Percentiles rank a stretch among this genome's conserved stretches.
Evolutionary conservation across 2,888 invertebrate species (phyloP).

Genomic region (Catocala fraxini): DNA sequence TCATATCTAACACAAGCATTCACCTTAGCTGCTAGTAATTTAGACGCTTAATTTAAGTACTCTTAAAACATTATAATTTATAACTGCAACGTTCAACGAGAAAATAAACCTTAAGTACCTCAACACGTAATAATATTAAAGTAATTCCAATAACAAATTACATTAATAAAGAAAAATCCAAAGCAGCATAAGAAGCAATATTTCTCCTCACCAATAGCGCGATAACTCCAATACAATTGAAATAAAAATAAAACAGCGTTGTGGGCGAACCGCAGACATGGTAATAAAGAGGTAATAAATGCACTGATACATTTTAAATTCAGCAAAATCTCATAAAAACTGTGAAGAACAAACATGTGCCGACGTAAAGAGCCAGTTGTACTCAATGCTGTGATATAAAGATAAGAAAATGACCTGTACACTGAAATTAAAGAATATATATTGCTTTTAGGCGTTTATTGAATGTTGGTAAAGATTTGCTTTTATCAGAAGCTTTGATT

Average conservation of each 20-base stretch:
- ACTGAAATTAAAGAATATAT: slow-evolving; percentile 12
- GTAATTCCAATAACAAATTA: not conserved
- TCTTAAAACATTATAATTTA: too few species aligned
- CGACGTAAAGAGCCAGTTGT: slow-evolving; percentile 35
- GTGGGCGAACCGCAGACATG: slow-evolving; percentile 25
- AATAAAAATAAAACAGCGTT: slow-evolving; percentile 17
- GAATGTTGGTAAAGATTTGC: too few species aligned
- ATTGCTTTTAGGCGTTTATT: not conserved
- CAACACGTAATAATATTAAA: not conserved
- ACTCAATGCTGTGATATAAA: slow-evolving; percentile 35
- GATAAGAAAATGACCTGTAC: slow-evolving; percentile 31
- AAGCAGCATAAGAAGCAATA: slow-evolving; percentile 8
- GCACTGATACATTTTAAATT: slow-evolving; percentile 36
- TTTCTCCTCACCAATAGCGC: slow-evolving; percentile 10
- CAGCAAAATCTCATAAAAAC: slow-evolving; percentile 42
- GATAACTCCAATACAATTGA: slow-evolving; percentile 16
- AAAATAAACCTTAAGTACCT: too few species aligned
- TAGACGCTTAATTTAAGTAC: too few species aligned
- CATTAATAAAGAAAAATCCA: slow-evolving; percentile 7
- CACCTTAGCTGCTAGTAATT: too few species aligned
- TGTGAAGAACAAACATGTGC: slow-evolving; percentile 43
- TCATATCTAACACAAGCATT: too few species aligned
- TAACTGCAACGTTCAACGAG: too few species aligned
- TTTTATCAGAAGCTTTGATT: too few species aligned
- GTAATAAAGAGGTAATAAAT: slow-evolving; percentile 40